These are phyloP conservation scores for Pyrgilauda ruficollis DNA, from an alignment of 2,113 vertebrate species.

Conservation along the genomic window DNA sequence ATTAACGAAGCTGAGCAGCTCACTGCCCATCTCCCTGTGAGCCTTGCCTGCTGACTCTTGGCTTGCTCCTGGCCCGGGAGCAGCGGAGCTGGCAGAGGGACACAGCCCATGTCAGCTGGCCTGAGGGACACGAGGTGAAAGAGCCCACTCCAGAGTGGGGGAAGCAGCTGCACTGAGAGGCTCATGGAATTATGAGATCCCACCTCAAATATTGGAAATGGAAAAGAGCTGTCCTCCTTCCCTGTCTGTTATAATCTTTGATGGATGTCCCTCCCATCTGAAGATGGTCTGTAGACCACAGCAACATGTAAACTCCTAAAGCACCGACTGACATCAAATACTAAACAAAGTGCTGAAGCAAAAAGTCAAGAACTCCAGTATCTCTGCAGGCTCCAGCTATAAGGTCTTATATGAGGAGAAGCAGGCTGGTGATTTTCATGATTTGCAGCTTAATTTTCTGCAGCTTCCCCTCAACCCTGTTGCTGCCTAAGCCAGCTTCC, in stretches of 20 bases:
- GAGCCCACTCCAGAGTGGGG: neutral
- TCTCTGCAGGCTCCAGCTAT: neutral
- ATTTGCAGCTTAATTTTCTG: neutral
- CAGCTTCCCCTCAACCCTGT: neutral
- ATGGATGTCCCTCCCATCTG: rapidly evolving
- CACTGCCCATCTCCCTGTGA: rapidly evolving
- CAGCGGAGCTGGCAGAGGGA: neutral
- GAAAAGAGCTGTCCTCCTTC: neutral
- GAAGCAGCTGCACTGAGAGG: neutral
- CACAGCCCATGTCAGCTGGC: rapidly evolving
- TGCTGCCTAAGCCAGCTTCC: neutral
- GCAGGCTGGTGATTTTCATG: neutral
- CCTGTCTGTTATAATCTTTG: rapidly evolving
- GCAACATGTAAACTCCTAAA: neutral
- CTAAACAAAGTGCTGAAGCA: neutral
- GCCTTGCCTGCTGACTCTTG: neutral
- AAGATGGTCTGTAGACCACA: neutral
- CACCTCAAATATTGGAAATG: neutral
- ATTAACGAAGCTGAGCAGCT: neutral
- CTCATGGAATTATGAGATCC: neutral
- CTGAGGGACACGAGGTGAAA: neutral
- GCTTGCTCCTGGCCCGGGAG: neutral
- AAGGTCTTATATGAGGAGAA: neutral
- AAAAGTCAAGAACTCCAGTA: neutral
- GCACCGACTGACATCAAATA: rapidly evolving